These are phyloP conservation scores for Periparus ater DNA, from an alignment of 2,797 vertebrate species.

Conservation along the genomic window DNA sequence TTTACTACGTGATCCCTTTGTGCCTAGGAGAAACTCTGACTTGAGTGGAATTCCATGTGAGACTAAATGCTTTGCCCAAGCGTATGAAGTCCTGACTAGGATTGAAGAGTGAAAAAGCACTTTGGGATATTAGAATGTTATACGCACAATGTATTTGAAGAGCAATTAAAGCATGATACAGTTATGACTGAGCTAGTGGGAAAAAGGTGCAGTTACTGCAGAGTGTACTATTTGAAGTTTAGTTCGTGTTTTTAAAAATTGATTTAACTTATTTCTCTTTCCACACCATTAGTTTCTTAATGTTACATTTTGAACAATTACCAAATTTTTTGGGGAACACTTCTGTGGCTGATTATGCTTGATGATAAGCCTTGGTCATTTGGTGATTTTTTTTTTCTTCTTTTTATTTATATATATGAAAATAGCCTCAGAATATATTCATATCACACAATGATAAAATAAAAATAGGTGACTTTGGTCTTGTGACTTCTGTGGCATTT, in stretches of 20 bases:
- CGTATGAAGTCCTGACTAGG: background rate
- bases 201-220: background rate
- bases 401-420: background rate
- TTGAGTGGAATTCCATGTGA: background rate
- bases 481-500: constrained; percentile 77
- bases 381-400: background rate
- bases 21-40: background rate
- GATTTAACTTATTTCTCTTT: background rate
- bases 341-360: background rate
- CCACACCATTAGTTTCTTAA: background rate
- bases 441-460: constrained; percentile 74
- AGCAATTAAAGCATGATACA: background rate
- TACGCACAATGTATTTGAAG: background rate
- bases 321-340: background rate
- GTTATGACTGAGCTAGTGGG: background rate
- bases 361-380: background rate
- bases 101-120: background rate
- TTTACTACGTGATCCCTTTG: background rate
- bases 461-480: constrained; percentile 94
- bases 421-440: constrained; percentile 89
- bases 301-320: background rate
- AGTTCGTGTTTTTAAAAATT: background rate
- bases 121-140: background rate
- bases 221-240: background rate
- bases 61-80: background rate